Evolutionary conservation across 2,113 vertebrate species (phyloP).

Genomic region (Seriola rivoliana): DNA sequence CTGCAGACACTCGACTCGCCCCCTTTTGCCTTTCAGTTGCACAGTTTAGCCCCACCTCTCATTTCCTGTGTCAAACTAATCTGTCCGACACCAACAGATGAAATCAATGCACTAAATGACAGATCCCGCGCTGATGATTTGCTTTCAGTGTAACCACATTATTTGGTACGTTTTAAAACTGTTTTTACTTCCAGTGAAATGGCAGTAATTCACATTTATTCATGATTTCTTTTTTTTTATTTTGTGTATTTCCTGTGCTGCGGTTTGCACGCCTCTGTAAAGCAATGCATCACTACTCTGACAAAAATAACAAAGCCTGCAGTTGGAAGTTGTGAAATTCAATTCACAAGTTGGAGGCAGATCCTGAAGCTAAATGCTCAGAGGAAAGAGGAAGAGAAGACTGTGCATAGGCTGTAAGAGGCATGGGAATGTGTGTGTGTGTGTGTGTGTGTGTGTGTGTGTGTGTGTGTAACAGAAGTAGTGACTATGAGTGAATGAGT

Average conservation of each 20-base stretch:
- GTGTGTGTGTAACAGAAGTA: constrained; percentile 30
- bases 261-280: not conserved
- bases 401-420: constrained; percentile 14
- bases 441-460: not conserved
- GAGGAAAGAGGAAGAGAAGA: not conserved
- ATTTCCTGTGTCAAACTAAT: constrained; percentile 43
- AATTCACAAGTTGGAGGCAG: no score
- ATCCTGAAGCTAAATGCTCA: not conserved
- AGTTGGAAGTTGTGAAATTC: no score
- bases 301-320: not conserved
- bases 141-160: not conserved
- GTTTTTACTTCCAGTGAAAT: not conserved
- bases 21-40: constrained; percentile 50
- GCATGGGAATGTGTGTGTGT: constrained; percentile 39
- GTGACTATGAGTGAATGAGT: constrained; percentile 40
- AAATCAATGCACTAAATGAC: constrained; percentile 32
- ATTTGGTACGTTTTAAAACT: not conserved
- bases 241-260: not conserved
- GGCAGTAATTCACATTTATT: not conserved
- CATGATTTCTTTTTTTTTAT: not conserved
- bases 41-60: constrained; percentile 43
- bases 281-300: not conserved
- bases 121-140: not conserved
- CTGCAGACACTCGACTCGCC: constrained; percentile 45
- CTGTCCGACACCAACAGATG: constrained; percentile 14